These are phyloP conservation scores for Plecturocebus donacophilus DNA, from an alignment of 2,113 vertebrate genomes.

Conservation along the genomic window DNA sequence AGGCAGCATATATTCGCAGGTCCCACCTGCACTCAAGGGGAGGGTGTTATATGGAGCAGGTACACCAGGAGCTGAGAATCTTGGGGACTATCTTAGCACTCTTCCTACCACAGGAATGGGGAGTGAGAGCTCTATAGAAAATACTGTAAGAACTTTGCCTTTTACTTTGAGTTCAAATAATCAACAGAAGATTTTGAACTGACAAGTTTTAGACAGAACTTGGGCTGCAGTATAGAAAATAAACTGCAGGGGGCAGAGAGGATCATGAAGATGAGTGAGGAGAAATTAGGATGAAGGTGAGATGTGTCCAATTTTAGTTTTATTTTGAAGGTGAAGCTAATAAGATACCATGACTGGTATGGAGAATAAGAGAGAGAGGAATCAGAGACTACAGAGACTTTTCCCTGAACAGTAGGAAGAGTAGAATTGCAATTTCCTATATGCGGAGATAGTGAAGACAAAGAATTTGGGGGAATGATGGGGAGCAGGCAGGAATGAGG, in stretches of 20 bases:
- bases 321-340: neutral
- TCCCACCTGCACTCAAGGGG: too few species aligned
- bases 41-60: accelerated
- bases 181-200: neutral
- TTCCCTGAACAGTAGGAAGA: neutral
- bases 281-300: neutral
- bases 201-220: neutral
- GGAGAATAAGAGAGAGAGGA: neutral
- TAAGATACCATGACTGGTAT: neutral
- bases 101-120: neutral
- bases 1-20: neutral
- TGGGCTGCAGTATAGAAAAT: neutral
- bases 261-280: neutral
- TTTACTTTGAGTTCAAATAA: neutral
- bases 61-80: too few species aligned
- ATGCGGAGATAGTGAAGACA: neutral
- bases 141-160: neutral
- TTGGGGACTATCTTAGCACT: neutral
- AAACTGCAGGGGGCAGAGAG: neutral
- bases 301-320: neutral
- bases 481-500: neutral
- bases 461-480: neutral
- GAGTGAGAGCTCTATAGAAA: neutral
- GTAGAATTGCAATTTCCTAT: neutral
- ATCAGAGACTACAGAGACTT: neutral